Base-by-base conservation (phyloP, 2,888 invertebrate genomes). In the Cheilosia urbana region DNA sequence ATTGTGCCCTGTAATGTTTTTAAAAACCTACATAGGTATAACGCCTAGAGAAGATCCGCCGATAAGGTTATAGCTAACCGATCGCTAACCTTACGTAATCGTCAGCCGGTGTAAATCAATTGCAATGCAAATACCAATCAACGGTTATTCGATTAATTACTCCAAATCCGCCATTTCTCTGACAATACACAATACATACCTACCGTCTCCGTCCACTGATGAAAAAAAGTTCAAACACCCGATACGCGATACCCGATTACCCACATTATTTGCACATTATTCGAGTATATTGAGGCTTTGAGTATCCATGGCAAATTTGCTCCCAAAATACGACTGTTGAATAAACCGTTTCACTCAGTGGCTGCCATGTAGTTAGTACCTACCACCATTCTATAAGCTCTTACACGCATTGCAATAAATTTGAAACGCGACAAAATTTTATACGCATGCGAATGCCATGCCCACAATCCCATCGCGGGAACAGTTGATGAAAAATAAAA, bases 351-450 rank as follows among this genome's bases (percentile, higher is more conserved):
- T 84, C 58, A 45, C 76, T 37, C 60, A 68, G 73, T 66, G 49
- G 51, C 69, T 65, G 58, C 57, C 45, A 62, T 11, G n/a, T n/a
- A 34, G 13, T 11, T 11, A 34, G 7, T 24, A 1, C 49, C 4
- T 24, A 21, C 24, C 13, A 51, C 42, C 63, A 45, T 47, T 17
- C 17, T 47, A n/a, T 60, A 77, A 68, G 62, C 69, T 63, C 15
- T 37, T 71, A 57, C 84, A 84, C 75, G 79, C 79, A 66, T 69
- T 71, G 58, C 55, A 69, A 84, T 80, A 80, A 80, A 84, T 51
- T 69, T 69, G 37, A 78, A 69, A 84, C 65, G 69, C 75, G 73
- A 69, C 53, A 80, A 71, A 60, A 75, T 80, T 75, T 71, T 65
- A 58, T 73, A 73, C 42, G 17, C 42, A 27, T 66, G 34, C 27